Conservation (phyloP, 2,113 vertebrate genomes). For the Nycticryphes semicollaris region DNA sequence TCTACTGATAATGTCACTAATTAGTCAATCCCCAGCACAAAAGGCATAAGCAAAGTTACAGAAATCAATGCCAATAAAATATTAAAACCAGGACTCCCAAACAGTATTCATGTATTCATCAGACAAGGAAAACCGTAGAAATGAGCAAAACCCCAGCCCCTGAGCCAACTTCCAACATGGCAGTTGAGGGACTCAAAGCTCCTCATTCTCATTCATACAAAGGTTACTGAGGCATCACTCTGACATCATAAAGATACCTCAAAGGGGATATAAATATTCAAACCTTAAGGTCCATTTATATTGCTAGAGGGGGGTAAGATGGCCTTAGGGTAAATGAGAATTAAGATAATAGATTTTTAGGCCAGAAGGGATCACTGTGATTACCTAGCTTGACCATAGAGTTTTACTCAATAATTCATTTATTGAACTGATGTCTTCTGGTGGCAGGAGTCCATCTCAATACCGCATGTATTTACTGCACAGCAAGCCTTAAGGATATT, state of each 20-base stretch:
- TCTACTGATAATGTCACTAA: background rate
- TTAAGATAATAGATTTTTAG: slow-evolving; percentile 38
- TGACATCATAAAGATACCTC: background rate
- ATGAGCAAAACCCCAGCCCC: background rate
- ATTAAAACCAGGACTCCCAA: slow-evolving; percentile 2
- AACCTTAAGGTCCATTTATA: slow-evolving; percentile 11
- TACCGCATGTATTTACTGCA: background rate
- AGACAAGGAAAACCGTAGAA: background rate
- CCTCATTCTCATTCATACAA: background rate
- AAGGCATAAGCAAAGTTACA: background rate
- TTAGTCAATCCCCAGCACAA: background rate
- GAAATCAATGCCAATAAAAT: slow-evolving; percentile 6
- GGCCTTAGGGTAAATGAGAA: slow-evolving; percentile 19
- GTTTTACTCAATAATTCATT: slow-evolving; percentile 32
- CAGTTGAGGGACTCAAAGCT: background rate
- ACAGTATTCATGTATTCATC: background rate
- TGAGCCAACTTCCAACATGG: background rate
- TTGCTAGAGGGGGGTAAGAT: background rate
- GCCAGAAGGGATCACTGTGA: slow-evolving; percentile 9
- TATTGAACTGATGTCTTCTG: background rate
- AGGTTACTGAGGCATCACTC: slow-evolving; percentile 9
- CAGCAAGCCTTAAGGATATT: background rate
- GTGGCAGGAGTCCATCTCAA: background rate
- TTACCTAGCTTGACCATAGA: background rate
- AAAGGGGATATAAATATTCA: slow-evolving; percentile 30